Percentiles rank a stretch among this genome's conserved stretches.
Evolutionary conservation across 2,113 vertebrate genomes (phyloP).

Genomic region (Rousettus leschenaultii): DNA sequence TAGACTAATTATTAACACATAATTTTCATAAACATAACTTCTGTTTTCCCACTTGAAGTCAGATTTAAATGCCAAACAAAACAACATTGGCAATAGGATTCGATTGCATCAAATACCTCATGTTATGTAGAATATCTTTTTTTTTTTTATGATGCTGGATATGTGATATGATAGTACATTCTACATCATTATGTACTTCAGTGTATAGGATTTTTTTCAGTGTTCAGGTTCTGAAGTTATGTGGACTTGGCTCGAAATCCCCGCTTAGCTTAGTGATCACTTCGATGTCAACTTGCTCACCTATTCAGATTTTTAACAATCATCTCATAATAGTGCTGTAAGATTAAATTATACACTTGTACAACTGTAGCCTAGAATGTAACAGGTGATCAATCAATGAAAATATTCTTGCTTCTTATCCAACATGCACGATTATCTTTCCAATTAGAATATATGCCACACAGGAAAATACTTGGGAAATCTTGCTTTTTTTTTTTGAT

Average conservation of each 20-base stretch:
- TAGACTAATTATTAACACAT: background rate
- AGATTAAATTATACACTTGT: constrained; percentile 12
- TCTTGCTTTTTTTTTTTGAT: constrained; percentile 12
- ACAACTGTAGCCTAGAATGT: background rate
- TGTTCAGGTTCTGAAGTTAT: background rate
- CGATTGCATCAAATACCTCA: background rate
- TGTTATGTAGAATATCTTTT: too few species aligned
- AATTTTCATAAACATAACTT: background rate
- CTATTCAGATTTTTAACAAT: constrained; percentile 27
- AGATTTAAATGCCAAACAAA: background rate
- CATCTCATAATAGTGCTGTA: background rate
- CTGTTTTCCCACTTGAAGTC: background rate
- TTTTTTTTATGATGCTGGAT: background rate
- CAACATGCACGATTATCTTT: background rate
- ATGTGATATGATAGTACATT: background rate
- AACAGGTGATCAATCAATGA: background rate
- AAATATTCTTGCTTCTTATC: background rate
- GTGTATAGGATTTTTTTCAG: background rate
- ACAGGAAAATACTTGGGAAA: background rate
- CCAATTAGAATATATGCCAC: background rate
- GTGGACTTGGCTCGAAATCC: background rate
- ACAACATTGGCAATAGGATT: background rate
- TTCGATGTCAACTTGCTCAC: background rate
- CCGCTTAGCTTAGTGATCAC: background rate
- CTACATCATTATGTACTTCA: background rate